These are phyloP conservation scores for Schlechtendalia chinensis DNA, from an alignment of 1,140 invertebrate species.

Conservation along the genomic window DNA sequence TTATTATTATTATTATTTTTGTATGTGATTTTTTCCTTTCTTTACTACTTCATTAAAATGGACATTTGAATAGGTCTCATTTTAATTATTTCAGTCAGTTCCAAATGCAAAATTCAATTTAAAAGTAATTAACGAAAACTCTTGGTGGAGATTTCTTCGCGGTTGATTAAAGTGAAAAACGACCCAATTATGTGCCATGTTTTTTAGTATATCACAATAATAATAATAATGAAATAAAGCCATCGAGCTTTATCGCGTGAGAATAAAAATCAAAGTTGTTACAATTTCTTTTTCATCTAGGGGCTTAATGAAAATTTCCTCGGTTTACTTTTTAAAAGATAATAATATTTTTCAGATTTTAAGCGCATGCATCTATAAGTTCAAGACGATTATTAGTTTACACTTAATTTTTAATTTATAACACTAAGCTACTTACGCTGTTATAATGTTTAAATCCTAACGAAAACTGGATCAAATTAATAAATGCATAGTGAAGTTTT, in stretches of 20 bases:
- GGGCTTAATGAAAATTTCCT: slow-evolving; percentile 17
- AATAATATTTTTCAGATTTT: neutral
- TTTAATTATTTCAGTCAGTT: slow-evolving; percentile 16
- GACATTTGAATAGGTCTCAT: slow-evolving; percentile 6
- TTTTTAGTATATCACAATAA: slow-evolving; percentile 5
- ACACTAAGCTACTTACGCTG: neutral
- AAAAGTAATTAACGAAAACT: slow-evolving; percentile 48
- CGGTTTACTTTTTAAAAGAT: slow-evolving; percentile 23
- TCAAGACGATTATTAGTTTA: neutral
- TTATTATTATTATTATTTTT: neutral
- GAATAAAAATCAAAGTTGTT: slow-evolving; percentile 36
- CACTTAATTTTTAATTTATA: neutral
- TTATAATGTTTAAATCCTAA: neutral
- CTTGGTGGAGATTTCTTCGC: slow-evolving; percentile 21
- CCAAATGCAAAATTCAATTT: slow-evolving; percentile 45
- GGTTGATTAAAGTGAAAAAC: slow-evolving; percentile 46
- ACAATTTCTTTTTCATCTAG: neutral
- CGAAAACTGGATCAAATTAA: neutral
- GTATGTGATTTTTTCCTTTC: neutral
- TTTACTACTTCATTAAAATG: slow-evolving; percentile 7
- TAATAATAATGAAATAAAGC: slow-evolving; percentile 40
- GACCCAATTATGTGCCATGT: slow-evolving; percentile 27
- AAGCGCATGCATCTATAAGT: neutral
- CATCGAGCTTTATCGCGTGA: slow-evolving; percentile 5
- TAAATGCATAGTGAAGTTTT: no score